Percentiles rank a stretch among this genome's conserved stretches.
Conservation (phyloP, 2,888 invertebrate genomes). For the Tinea trinotella region DNA sequence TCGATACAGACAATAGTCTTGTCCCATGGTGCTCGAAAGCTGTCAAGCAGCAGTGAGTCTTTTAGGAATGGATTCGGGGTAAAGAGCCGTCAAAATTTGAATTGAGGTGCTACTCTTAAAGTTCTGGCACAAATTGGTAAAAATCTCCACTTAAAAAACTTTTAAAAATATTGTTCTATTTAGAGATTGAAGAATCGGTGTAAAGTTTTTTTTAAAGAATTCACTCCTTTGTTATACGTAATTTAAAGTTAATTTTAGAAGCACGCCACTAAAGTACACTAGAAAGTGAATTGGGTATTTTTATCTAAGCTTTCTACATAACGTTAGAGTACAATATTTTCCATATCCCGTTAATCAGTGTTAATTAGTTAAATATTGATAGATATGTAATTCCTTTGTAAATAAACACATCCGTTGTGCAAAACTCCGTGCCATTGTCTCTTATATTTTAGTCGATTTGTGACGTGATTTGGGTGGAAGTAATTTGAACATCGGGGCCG, state of each 20-base stretch:
- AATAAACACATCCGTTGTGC: slow-evolving; percentile 60
- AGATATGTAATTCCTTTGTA: slow-evolving; percentile 46
- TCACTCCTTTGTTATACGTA: slow-evolving; percentile 55
- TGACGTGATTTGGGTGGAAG: slow-evolving; percentile 6
- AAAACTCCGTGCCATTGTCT: slow-evolving; percentile 69
- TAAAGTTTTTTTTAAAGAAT: neutral
- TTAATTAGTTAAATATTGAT: neutral
- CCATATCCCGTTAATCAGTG: neutral
- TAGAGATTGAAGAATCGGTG: neutral
- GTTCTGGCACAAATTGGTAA: slow-evolving; percentile 2
- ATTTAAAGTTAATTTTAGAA: slow-evolving; percentile 27
- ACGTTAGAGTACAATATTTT: slow-evolving; percentile 33
- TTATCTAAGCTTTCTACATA: slow-evolving; percentile 31
- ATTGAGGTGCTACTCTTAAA: slow-evolving; percentile 6
- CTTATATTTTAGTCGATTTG: slow-evolving; percentile 63
- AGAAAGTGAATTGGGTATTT: slow-evolving; percentile 45
- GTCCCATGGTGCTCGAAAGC: slow-evolving; percentile 10
- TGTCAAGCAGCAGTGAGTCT: neutral
- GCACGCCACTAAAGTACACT: slow-evolving; percentile 35
- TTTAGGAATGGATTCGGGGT: slow-evolving; percentile 6
- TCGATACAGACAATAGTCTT: slow-evolving; percentile 1
- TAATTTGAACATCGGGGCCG: neutral
- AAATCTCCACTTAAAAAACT: neutral
- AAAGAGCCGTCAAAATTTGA: slow-evolving; percentile 1
- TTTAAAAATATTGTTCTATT: neutral